These are phyloP conservation scores for Lycophotia porphyrea DNA, from an alignment of 2,888 invertebrate species.

Conservation along the genomic window DNA sequence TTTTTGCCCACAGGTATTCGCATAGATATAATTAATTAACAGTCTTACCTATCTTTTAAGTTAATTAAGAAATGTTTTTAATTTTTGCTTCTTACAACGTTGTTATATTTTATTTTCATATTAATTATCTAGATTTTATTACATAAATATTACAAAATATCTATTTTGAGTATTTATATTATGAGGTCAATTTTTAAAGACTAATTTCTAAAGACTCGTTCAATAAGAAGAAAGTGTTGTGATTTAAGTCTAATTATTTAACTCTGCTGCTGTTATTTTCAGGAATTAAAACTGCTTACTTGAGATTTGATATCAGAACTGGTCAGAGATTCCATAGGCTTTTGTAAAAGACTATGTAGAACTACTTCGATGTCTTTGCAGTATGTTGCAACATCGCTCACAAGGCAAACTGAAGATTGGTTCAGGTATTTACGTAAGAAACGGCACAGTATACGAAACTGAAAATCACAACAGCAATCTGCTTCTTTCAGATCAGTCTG, in stretches of 20 bases:
- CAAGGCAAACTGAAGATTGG: conserved; percentile 3
- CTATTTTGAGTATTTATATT: background rate
- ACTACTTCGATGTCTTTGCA: background rate
- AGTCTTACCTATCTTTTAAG: background rate
- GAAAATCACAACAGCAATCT: conserved; percentile 22
- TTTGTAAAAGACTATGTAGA: background rate
- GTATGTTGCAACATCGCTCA: background rate
- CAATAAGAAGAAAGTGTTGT: background rate
- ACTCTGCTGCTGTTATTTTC: background rate
- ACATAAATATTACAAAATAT: too few relatives aligned
- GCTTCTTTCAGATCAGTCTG: conserved; percentile 21
- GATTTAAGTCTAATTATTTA: background rate
- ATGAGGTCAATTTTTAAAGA: background rate
- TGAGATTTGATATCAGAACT: background rate
- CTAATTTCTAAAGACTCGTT: background rate
- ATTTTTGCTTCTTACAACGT: background rate
- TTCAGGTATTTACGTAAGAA: conserved; percentile 9
- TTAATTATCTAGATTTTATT: background rate
- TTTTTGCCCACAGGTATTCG: conserved; percentile 11
- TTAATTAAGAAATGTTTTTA: conserved; percentile 8
- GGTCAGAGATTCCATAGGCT: background rate
- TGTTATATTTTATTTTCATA: background rate
- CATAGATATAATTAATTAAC: conserved; percentile 25
- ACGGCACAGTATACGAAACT: background rate
- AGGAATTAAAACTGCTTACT: background rate